phyloP scores from a whole-genome alignment of 2,797 vertebrate genomes.

The Parambassis ranga region DNA sequence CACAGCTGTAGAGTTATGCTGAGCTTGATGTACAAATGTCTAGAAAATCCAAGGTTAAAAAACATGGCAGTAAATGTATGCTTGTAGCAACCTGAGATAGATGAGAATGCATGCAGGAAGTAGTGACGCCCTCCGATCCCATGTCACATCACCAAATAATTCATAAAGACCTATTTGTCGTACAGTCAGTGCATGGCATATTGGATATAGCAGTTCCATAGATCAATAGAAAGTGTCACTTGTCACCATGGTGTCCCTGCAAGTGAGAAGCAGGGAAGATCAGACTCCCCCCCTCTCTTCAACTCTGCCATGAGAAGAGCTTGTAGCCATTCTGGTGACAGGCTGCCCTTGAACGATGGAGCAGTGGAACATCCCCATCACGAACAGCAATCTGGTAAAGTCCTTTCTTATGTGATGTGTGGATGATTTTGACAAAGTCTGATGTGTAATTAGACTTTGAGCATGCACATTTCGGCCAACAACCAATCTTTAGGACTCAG shows the following conservation, averaged over 20 bases:
- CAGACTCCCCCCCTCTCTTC: conserved; percentile 27
- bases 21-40: too few species aligned
- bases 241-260: conserved; percentile 33
- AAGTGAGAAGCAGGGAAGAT: conserved; percentile 33
- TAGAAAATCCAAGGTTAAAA: too few species aligned
- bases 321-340: conserved; percentile 56
- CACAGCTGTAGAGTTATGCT: neutral
- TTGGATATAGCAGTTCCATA: conserved; percentile 24
- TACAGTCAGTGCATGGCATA: conserved; percentile 27
- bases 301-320: conserved; percentile 31
- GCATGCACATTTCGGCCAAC: neutral
- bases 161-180: conserved; percentile 17
- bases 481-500: neutral
- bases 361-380: conserved; percentile 27
- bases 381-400: conserved; percentile 21
- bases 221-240: conserved; percentile 60
- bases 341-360: conserved; percentile 60
- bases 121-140: neutral
- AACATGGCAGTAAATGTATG: neutral
- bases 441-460: conserved; percentile 2
- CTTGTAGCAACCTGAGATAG: neutral
- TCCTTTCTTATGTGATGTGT: conserved; percentile 46
- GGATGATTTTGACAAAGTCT: conserved; percentile 7
- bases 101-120: neutral
- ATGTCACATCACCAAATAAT: conserved; percentile 6